These are phyloP conservation scores for Emydocephalus ijimae DNA, from an alignment of 2,113 vertebrate species.

Conservation along the genomic window DNA sequence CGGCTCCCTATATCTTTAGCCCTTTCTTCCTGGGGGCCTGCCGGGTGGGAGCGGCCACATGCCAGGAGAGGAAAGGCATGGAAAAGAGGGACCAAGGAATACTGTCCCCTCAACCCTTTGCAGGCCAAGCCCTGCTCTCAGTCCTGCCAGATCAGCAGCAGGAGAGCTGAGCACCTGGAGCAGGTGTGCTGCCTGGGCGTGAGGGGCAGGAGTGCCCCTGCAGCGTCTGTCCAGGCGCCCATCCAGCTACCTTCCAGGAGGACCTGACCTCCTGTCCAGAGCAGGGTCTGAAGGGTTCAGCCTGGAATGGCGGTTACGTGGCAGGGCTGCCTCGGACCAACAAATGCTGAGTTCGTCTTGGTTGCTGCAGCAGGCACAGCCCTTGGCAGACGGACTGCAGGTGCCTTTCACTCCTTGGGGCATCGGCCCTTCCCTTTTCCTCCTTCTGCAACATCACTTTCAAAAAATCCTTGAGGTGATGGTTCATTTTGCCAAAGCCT, in stretches of 20 bases:
- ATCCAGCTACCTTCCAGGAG: neutral
- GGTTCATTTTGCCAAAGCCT: neutral
- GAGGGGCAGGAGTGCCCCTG: neutral
- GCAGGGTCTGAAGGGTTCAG: neutral
- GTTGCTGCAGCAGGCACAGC: neutral
- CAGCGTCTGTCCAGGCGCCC: neutral
- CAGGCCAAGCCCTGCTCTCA: neutral
- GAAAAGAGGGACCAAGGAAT: neutral
- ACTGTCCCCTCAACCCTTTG: neutral
- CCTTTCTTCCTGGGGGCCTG: neutral
- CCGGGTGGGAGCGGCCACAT: neutral
- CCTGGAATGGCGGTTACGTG: neutral
- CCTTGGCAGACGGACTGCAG: neutral
- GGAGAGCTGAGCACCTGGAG: neutral
- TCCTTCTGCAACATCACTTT: neutral
- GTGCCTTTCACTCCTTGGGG: no score
- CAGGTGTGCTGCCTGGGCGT: neutral
- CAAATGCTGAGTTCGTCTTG: neutral
- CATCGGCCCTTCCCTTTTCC: neutral
- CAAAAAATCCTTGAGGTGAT: neutral
- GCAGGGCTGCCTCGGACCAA: neutral
- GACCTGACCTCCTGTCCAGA: neutral
- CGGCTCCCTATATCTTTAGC: neutral
- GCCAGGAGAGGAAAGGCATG: neutral
- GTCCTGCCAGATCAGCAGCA: neutral